Conservation (phyloP, 2,113 vertebrate genomes). For the Epinephelus lanceolatus region DNA sequence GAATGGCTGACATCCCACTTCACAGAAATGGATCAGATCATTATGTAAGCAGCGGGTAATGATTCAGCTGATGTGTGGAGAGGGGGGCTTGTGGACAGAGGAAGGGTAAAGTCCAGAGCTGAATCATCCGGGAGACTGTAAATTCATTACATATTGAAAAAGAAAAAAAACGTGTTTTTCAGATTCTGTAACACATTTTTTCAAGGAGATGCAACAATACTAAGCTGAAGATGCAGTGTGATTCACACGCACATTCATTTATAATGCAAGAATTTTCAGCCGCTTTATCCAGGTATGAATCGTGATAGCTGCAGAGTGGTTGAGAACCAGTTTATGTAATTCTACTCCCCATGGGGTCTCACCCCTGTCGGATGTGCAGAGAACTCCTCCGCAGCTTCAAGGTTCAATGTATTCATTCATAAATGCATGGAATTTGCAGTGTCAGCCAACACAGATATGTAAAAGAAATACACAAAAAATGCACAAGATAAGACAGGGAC, state of each 20-base stretch:
- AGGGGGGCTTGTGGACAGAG: conserved; percentile 28
- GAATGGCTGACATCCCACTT: conserved; percentile 33
- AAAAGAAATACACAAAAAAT: background rate
- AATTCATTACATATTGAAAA: conserved; percentile 32
- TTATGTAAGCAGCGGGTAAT: conserved; percentile 69
- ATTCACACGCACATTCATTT: background rate
- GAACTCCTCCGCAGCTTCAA: conserved; percentile 20
- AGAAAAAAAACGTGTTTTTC: background rate
- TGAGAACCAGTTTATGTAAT: conserved; percentile 13
- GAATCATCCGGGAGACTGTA: conserved; percentile 32
- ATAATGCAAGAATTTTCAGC: conserved; percentile 9
- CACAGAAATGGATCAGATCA: conserved; percentile 34
- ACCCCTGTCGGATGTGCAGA: background rate
- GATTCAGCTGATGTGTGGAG: conserved; percentile 46
- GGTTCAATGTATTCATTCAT: conserved; percentile 12
- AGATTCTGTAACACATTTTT: background rate
- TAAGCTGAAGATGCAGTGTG: background rate
- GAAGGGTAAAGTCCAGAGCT: conserved; percentile 56
- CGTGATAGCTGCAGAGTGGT: background rate
- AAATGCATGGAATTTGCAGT: background rate
- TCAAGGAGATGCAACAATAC: background rate
- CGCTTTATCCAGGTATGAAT: conserved; percentile 4
- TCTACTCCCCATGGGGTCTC: background rate
- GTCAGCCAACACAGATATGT: background rate
- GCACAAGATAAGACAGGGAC: background rate